These are phyloP conservation scores for Botia kubotai DNA, from an alignment of 2,797 vertebrate genomes.

Conservation along the genomic window DNA sequence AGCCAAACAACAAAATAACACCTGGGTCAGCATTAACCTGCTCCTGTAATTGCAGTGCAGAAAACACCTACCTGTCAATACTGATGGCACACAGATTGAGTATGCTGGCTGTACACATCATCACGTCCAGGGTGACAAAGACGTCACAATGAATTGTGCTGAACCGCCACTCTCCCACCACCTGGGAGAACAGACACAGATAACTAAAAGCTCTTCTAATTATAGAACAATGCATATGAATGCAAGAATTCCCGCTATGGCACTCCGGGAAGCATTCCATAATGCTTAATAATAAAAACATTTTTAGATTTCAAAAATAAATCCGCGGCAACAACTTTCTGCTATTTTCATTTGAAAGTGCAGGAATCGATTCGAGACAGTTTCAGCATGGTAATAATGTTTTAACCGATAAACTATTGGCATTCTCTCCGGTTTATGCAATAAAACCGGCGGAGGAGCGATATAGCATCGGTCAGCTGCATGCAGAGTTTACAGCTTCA, in stretches of 20 bases:
- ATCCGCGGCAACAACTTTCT: not conserved
- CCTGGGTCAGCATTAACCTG: conserved; percentile 1
- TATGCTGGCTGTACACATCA: conserved; percentile 99
- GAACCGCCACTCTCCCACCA: conserved; percentile 97
- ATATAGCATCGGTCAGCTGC: conserved; percentile 58
- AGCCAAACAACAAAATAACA: not conserved
- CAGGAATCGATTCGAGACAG: conserved; percentile 7
- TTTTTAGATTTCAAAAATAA: not conserved
- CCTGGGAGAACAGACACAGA: conserved; percentile 76
- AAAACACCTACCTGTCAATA: conserved; percentile 91
- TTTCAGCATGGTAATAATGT: conserved; percentile 13
- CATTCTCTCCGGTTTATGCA: conserved; percentile 33
- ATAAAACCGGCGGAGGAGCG: conserved; percentile 48
- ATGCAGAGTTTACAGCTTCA: conserved; percentile 36
- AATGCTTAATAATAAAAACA: not conserved
- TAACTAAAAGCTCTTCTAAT: conserved; percentile 18
- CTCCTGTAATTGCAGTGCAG: conserved; percentile 1
- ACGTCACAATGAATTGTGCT: conserved; percentile 98
- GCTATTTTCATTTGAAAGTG: not conserved
- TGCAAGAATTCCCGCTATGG: not conserved
- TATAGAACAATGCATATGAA: not conserved
- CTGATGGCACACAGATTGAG: conserved; percentile 99
- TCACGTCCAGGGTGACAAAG: conserved; percentile 97
- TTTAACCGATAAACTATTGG: conserved; percentile 40
- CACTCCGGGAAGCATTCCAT: not conserved